Evolutionary conservation across 2,888 invertebrate species (phyloP).

Genomic region (Ormyrus rosae): DNA sequence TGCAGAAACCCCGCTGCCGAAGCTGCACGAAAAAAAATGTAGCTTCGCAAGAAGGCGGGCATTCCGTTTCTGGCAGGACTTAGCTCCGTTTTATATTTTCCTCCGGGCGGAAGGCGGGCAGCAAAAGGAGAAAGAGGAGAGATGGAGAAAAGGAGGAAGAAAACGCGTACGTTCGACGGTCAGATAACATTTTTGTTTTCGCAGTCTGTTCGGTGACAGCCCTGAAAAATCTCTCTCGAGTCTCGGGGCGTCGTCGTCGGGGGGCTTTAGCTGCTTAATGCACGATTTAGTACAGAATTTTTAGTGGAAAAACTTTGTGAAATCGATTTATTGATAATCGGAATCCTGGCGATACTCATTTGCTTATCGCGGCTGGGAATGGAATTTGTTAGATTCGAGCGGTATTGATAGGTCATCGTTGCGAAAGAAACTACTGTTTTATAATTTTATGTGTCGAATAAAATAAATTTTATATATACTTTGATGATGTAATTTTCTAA

Average conservation of each 20-base stretch:
- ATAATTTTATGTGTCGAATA: no score
- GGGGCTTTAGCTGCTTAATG: neutral
- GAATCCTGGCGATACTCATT: no score
- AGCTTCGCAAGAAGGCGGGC: neutral
- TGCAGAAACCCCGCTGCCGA: neutral
- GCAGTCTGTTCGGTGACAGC: neutral
- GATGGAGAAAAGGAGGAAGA: neutral
- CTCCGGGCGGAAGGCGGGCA: conserved; percentile 17
- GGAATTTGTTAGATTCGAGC: no score
- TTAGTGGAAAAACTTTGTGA: neutral
- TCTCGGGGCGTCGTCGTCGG: neutral
- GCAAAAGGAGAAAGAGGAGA: neutral
- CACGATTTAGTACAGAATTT: neutral
- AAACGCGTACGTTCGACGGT: conserved; percentile 1
- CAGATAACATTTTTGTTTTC: conserved; percentile 33
- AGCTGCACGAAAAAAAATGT: neutral
- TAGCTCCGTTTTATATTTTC: conserved; percentile 8
- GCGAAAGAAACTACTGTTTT: no score
- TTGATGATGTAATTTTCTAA: no score
- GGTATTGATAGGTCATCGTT: no score
- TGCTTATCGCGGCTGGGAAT: no score
- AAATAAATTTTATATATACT: no score
- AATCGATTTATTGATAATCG: no score
- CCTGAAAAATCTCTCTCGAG: neutral
- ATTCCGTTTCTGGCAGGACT: neutral